Evolutionary conservation across 2,888 invertebrate genomes (phyloP).

Genomic region (Catocala sponsa): DNA sequence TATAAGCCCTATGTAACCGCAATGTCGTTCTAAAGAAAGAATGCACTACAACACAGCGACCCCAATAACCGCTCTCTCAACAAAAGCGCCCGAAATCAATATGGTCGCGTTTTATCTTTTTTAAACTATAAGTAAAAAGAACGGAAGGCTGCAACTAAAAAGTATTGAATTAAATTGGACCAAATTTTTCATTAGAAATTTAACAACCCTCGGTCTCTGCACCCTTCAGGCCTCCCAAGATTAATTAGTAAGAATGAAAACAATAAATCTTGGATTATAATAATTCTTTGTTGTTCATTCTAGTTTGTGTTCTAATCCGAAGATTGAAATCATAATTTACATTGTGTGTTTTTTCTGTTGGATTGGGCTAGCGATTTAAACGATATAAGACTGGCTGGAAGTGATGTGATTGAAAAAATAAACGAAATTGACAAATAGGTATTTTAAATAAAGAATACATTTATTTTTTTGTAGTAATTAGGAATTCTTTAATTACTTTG

Average conservation of each 20-base stretch:
- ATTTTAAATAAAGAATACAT: too few species aligned
- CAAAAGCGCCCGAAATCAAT: neutral
- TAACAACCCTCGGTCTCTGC: neutral
- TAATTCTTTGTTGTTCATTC: neutral
- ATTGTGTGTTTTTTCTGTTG: neutral
- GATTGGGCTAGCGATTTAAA: neutral
- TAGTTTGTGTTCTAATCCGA: neutral
- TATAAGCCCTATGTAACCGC: too few species aligned
- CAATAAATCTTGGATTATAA: neutral
- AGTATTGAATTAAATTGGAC: neutral
- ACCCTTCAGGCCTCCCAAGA: slow-evolving; percentile 4
- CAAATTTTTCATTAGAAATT: neutral
- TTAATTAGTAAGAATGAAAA: slow-evolving; percentile 10
- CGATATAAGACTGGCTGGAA: neutral
- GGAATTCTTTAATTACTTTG: too few species aligned
- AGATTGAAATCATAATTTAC: slow-evolving; percentile 1
- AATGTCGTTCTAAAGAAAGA: neutral
- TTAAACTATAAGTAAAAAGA: neutral
- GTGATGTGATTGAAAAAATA: neutral
- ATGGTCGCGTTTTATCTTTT: neutral
- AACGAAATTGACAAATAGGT: neutral
- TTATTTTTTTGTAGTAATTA: too few species aligned
- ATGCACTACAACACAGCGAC: neutral
- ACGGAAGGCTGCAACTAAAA: neutral
- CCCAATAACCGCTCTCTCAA: neutral